Percentiles rank a stretch among this genome's conserved stretches.
Evolutionary conservation across 2,888 invertebrate genomes (phyloP).

Genomic region (Nymphalis urticae): DNA sequence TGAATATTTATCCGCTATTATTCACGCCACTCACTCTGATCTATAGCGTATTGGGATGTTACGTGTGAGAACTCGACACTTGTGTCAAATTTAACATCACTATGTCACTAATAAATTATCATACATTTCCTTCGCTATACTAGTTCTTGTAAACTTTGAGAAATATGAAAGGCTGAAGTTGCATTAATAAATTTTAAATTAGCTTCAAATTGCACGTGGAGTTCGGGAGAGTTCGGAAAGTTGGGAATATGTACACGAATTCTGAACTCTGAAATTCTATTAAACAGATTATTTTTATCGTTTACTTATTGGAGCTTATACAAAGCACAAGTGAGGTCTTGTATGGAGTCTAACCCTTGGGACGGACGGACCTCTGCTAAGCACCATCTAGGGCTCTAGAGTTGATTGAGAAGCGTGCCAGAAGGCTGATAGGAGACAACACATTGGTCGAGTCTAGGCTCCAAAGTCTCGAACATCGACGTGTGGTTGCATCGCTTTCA

Average conservation of each 20-base stretch:
- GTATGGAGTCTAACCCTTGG: no score
- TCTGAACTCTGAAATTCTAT: neutral
- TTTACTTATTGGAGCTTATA: no score
- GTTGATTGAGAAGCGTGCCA: no score
- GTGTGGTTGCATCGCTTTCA: no score
- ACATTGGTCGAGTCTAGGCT: no score
- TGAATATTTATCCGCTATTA: slow-evolving; percentile 29
- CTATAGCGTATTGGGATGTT: slow-evolving; percentile 8
- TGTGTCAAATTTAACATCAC: slow-evolving; percentile 1
- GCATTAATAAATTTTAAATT: slow-evolving; percentile 8
- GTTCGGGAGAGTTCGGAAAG: neutral
- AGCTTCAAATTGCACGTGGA: neutral
- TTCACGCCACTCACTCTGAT: slow-evolving; percentile 19
- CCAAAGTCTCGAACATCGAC: no score
- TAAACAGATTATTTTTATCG: neutral
- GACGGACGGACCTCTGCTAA: no score
- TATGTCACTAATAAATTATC: slow-evolving; percentile 5
- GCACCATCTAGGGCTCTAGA: no score
- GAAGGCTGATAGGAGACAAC: no score
- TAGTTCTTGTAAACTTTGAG: neutral
- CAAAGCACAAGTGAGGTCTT: no score
- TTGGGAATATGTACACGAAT: neutral
- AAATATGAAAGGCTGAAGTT: slow-evolving; percentile 3
- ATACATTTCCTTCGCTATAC: neutral
- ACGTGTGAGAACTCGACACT: slow-evolving; percentile 3